Conservation (phyloP, 2,888 invertebrate species). For the Chloroclysta siterata region DNA sequence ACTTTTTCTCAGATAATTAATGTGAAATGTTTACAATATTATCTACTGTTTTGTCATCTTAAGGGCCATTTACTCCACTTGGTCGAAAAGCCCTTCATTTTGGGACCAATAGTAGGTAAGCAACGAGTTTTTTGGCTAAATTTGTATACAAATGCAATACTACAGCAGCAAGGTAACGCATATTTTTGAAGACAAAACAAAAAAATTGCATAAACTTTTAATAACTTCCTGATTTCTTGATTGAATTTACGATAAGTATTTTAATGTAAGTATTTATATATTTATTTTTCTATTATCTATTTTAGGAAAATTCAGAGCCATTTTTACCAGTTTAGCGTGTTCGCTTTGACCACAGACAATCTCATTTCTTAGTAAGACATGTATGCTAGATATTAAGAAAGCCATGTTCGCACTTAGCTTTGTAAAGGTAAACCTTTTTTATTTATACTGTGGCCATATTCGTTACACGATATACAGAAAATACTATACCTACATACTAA, state of each 20-base stretch:
- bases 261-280: slow-evolving; percentile 61
- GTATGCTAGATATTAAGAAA: slow-evolving; percentile 72
- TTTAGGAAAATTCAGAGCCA: slow-evolving; percentile 76
- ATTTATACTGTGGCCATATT: background rate
- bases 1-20: slow-evolving; percentile 1
- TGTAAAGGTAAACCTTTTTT: slow-evolving; percentile 21
- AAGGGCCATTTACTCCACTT: background rate
- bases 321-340: slow-evolving; percentile 57
- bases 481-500: too few relatives aligned
- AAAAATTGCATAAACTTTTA: background rate
- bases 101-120: slow-evolving; percentile 15
- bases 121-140: too few relatives aligned
- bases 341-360: slow-evolving; percentile 72
- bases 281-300: slow-evolving; percentile 69
- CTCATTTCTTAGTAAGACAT: slow-evolving; percentile 76
- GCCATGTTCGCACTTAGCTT: slow-evolving; percentile 79
- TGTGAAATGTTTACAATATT: background rate
- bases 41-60: background rate
- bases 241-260: slow-evolving; percentile 53
- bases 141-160: too few relatives aligned
- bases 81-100: background rate
- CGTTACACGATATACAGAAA: background rate
- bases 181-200: slow-evolving; percentile 14
- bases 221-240: slow-evolving; percentile 48
- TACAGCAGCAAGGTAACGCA: background rate